Evolutionary conservation across 2,113 vertebrate species (phyloP).

Genomic region (Prionailurus viverrinus): DNA sequence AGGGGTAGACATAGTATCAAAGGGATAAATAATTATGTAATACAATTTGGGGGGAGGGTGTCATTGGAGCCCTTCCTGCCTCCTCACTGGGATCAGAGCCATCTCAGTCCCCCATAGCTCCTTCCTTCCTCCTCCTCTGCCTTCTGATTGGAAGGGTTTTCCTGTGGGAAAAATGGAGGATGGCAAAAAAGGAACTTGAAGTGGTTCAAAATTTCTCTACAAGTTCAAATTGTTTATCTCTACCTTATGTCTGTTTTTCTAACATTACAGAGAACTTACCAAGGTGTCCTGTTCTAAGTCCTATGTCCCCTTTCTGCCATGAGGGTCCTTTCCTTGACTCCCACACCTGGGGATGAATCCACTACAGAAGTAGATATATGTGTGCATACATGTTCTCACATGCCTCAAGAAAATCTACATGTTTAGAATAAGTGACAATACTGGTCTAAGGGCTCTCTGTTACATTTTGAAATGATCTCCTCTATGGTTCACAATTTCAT

Average conservation of each 20-base stretch:
- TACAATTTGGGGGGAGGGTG: background rate
- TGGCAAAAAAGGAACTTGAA: background rate
- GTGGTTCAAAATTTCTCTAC: background rate
- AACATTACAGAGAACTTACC: background rate
- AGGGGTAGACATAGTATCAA: background rate
- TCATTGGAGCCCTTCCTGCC: background rate
- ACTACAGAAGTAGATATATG: background rate
- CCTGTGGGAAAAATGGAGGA: background rate
- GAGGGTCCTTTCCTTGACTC: background rate
- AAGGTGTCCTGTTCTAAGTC: background rate
- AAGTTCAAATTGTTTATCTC: background rate
- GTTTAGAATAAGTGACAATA: background rate
- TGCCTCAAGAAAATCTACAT: background rate
- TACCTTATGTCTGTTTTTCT: background rate
- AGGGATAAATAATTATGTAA: background rate
- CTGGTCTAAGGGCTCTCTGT: background rate
- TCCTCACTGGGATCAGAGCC: accelerated
- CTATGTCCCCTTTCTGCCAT: background rate
- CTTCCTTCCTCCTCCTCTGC: background rate
- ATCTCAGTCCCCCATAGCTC: background rate
- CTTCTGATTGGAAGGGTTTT: background rate
- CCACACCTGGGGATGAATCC: accelerated
- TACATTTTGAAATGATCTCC: background rate
- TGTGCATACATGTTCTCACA: background rate
- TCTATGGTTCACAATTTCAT: background rate